Evolutionary conservation across 1,140 invertebrate genomes (phyloP), one percentile per base, ranked within the genome.

Genomic region (Dreissena rostriformis): DNA sequence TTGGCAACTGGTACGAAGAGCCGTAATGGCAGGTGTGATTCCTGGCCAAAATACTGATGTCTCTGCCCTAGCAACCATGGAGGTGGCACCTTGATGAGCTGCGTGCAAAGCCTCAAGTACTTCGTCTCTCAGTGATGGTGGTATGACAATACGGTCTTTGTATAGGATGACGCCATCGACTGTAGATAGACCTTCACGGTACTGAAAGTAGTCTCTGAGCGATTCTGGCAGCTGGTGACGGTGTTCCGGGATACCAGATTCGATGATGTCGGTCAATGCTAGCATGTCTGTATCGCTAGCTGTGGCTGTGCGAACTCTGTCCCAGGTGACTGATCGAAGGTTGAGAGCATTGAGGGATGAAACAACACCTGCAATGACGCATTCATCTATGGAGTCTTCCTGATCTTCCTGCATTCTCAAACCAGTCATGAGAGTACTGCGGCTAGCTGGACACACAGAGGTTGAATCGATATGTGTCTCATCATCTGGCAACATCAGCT

Each of bases 51-150:
- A 87, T 6, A 86, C 75, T 22, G 87, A 85, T 63, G 57, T 15
- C n/a, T 88, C 88, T 19, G 87, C 87, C 61, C 84, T 73, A 28
- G 87, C 71, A 22, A 29, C 78, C 87, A 89, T 89, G 26, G 76
- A 65, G 15, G 82, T 55, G 15, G 84, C 65, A 15, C 87, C 88
- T 82, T 87, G 88, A 39, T 87, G 87, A 0, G 86, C 87, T 12
- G 87, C 72, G 57, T 89, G 87, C 5, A 86, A 65, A 1, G 84
- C 29, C n/a, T 70, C 39, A 5, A 81, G 57, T n/a, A 82, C 65
- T 15, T 70, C 70, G 15, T 61, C 4, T 55, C 80, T 66, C 6
- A 83, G 84, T 6, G 85, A 61, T 15, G 28, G 68, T 24, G 65
- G 76, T n/a, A 80, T 86, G n/a, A 86, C 74, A n/a, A 82, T 29